These are phyloP conservation scores for Oryctolagus cuniculus DNA, from an alignment of 2,113 vertebrate genomes.

Conservation along the genomic window DNA sequence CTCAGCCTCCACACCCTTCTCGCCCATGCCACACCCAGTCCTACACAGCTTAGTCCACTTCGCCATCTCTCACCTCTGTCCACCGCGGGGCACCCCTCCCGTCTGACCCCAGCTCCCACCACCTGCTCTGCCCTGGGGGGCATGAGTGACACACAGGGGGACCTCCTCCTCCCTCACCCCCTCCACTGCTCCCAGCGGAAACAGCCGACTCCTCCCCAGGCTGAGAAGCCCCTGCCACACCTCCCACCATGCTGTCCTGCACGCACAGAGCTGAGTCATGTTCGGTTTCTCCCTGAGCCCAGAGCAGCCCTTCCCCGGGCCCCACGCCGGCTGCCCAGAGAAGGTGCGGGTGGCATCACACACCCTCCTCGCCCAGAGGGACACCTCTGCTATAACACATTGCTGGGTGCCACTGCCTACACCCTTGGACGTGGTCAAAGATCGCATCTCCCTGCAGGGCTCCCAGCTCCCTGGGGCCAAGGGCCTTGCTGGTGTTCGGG, in stretches of 20 bases:
- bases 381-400: no score
- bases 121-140: background rate
- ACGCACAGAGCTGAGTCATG: background rate
- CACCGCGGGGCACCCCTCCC: no score
- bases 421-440: no score
- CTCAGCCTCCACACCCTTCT: background rate
- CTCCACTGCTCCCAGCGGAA: background rate
- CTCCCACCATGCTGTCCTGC: no score
- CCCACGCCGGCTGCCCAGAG: no score
- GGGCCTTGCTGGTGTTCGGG: background rate
- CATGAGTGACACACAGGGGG: no score
- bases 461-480: background rate
- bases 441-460: background rate
- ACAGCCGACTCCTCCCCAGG: background rate
- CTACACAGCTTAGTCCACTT: background rate
- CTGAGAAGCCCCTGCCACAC: no score
- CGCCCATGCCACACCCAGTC: accelerated
- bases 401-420: no score
- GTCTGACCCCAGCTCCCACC: background rate
- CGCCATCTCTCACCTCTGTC: background rate
- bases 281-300: background rate
- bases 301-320: accelerated
- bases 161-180: accelerated
- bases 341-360: no score
- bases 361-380: no score